phyloP scores from a whole-genome alignment of 2,888 invertebrate genomes.

The Trichogramma dendrolimi region DNA sequence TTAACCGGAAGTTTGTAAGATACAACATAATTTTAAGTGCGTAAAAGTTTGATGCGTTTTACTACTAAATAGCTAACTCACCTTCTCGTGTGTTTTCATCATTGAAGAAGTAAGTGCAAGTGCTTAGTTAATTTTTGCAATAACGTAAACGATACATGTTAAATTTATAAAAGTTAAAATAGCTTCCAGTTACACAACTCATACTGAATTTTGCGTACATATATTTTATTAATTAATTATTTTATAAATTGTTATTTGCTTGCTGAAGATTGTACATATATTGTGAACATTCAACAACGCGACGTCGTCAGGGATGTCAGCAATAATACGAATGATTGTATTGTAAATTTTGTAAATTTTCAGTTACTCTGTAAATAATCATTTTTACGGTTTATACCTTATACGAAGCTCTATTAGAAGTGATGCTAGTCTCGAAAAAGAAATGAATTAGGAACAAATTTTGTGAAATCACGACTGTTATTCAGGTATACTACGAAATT shows the following conservation, averaged over 20 bases:
- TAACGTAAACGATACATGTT: constrained; percentile 6
- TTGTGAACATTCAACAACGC: constrained; percentile 7
- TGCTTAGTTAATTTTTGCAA: constrained; percentile 6
- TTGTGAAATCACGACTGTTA: neutral
- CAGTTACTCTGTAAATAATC: constrained; percentile 27
- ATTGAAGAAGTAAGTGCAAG: constrained; percentile 1
- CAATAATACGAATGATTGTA: constrained; percentile 8
- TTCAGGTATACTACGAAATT: constrained; percentile 1
- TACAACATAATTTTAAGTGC: neutral
- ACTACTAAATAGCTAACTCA: neutral
- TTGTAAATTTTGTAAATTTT: constrained; percentile 29
- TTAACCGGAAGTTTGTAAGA: neutral
- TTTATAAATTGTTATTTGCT: neutral
- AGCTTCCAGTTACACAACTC: too few relatives aligned
- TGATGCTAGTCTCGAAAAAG: constrained; percentile 18
- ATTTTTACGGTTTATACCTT: constrained; percentile 23
- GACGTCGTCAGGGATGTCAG: neutral
- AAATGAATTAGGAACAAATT: constrained; percentile 14
- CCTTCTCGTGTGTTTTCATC: constrained; percentile 1
- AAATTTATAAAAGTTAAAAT: neutral
- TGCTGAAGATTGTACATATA: constrained; percentile 16
- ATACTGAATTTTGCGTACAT: too few relatives aligned
- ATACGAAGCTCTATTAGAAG: constrained; percentile 18
- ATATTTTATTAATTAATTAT: too few relatives aligned
- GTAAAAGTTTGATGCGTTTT: constrained; percentile 1